A percentile compares a stretch with the other conserved stretches of the same genome.
Evolutionary conservation across 2,797 vertebrate genomes (phyloP).

Genomic region (Coreius guichenoti): DNA sequence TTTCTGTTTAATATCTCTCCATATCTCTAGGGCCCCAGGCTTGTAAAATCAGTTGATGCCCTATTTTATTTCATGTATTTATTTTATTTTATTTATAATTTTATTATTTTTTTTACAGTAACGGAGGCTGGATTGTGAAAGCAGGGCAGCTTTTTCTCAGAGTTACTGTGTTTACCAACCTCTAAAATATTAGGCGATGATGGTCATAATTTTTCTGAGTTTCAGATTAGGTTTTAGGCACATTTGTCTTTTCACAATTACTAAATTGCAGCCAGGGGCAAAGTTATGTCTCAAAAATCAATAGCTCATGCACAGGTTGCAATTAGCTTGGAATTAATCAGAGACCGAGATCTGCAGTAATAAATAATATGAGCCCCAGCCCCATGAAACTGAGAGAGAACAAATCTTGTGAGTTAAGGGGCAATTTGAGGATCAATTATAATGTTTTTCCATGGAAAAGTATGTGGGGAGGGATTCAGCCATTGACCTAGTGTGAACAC

Average conservation of each 20-base stretch:
- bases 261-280: constrained; percentile 68
- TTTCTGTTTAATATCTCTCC: constrained; percentile 81
- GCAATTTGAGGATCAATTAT: constrained; percentile 70
- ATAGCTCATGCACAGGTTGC: constrained; percentile 70
- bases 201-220: constrained; percentile 64
- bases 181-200: constrained; percentile 67
- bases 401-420: constrained; percentile 55
- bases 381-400: constrained; percentile 53
- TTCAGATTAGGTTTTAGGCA: constrained; percentile 70
- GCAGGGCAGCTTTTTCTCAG: constrained; percentile 59
- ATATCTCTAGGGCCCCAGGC: constrained; percentile 77
- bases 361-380: constrained; percentile 70
- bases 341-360: constrained; percentile 61
- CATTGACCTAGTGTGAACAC: constrained; percentile 68
- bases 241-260: constrained; percentile 72
- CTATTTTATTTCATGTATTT: constrained; percentile 61
- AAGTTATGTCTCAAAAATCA: constrained; percentile 69
- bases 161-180: constrained; percentile 67
- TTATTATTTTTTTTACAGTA: constrained; percentile 53
- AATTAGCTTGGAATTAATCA: constrained; percentile 77
- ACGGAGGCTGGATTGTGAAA: constrained; percentile 59
- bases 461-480: constrained; percentile 62
- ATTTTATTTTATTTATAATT: background rate
- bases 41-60: constrained; percentile 79
- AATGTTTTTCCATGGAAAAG: constrained; percentile 73